Base-by-base conservation (phyloP, 2,797 vertebrate genomes). In the Karalla daura region DNA sequence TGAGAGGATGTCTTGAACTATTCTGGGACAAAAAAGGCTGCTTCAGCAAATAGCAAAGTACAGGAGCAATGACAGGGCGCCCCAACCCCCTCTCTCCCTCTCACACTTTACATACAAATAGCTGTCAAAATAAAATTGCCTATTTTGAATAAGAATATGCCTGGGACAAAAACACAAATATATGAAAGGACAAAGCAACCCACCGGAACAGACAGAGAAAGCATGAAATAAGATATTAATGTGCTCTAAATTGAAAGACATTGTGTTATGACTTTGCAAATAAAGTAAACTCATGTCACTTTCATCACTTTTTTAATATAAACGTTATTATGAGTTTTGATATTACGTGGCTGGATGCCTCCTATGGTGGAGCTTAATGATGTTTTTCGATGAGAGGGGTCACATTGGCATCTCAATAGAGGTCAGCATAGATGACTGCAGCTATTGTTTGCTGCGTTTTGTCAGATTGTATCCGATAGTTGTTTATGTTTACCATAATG, bases 51-150 rank as follows among this genome's bases (percentile, higher is more conserved):
- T 80, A 76, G 68, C 81, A 84, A 76, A 85, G 81, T 83, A 84
- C 71, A 70, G 65, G 74, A 84, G 82, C 85, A 86, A 83, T 80
- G 85, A 83, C 88, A 82, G 75, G 67, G 46, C 33, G 18, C 47
- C 24, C 25, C 30, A 47, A 9, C 32, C 32, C 9, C 32, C 11
- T 5, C 68, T 70, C 36, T 33, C 33, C 39, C 33, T 20, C 55
- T 58, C 85, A 62, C 81, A 90, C 88, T 94, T 93, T 93, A 89
- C 90, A 93, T 93, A 91, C 90, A 94, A 93, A 93, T 93, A 93
- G 88, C 92, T 93, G 92, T 94, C 92, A 93, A 92, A 93, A 92
- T 80, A 90, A 90, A 91, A 93, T 91, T 86, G 88, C 85, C 78
- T 92, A 74, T 85, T 93, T 90, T 89, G 85, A 93, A 91, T 92